Evolutionary conservation across 2,113 vertebrate genomes (phyloP).

Genomic region (Orientallactaga bullata): DNA sequence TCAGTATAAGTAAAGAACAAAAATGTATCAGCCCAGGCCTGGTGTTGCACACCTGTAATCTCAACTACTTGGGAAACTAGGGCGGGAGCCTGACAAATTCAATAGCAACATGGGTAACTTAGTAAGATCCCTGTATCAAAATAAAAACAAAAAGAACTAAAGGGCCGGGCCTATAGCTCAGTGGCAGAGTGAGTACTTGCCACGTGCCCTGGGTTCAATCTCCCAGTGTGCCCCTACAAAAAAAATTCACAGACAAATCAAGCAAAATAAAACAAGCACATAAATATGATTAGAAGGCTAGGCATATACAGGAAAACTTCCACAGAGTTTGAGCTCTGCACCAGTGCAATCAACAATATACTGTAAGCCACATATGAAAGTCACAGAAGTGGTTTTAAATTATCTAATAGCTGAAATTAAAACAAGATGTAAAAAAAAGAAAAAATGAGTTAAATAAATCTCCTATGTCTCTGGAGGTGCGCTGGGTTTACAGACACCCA

Average conservation of each 20-base stretch:
- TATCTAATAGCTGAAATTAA: constrained; percentile 4
- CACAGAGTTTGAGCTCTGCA: not conserved
- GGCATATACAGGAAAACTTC: not conserved
- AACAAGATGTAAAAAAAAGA: not conserved
- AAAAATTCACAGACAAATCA: not conserved
- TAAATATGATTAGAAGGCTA: not conserved
- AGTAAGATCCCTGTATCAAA: not conserved
- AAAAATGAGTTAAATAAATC: not conserved
- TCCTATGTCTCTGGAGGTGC: too few relatives aligned
- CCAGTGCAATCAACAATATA: not conserved
- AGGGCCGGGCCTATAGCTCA: not conserved
- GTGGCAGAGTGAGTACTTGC: not conserved
- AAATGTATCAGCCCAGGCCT: not conserved
- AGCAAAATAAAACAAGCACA: not conserved
- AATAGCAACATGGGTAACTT: not conserved
- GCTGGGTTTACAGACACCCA: too few relatives aligned
- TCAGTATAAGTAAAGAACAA: not conserved
- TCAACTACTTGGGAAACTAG: not conserved
- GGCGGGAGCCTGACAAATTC: not conserved
- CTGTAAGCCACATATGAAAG: not conserved
- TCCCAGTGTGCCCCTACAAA: not conserved
- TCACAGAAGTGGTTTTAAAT: constrained; percentile 22
- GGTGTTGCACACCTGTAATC: too few relatives aligned
- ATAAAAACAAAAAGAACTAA: not conserved
- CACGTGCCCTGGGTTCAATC: not conserved